phyloP scores from a whole-genome alignment of 2,113 vertebrate genomes.

The Tylochromis polylepis region DNA sequence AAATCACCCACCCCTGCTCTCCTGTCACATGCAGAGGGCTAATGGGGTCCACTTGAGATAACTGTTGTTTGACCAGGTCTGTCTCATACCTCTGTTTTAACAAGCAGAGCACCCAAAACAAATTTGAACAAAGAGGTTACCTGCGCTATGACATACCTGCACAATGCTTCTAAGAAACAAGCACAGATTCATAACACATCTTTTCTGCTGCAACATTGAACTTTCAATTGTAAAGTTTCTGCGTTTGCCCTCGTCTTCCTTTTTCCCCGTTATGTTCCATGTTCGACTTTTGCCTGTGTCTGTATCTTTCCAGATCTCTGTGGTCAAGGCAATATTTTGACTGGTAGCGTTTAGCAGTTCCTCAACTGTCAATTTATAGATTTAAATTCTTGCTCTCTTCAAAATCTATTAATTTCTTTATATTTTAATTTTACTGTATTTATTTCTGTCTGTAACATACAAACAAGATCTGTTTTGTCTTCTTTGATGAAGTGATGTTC shows the following conservation, averaged over 20 bases:
- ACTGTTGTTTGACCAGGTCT: slow-evolving; percentile 63
- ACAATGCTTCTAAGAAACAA: not conserved
- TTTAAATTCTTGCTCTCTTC: not conserved
- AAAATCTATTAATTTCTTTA: not conserved
- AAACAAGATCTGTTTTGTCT: not conserved
- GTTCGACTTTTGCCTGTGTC: fast-evolving
- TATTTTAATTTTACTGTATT: not conserved
- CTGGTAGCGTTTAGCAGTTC: not conserved
- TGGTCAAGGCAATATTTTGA: no score
- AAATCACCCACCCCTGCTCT: not conserved
- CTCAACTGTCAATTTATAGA: not conserved
- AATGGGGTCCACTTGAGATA: slow-evolving; percentile 69
- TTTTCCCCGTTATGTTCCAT: not conserved
- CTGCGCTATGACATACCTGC: not conserved
- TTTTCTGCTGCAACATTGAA: not conserved
- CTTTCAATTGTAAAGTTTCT: not conserved
- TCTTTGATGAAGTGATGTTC: not conserved
- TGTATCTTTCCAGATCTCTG: not conserved
- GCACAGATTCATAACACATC: not conserved
- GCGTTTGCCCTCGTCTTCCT: not conserved
- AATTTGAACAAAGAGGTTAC: not conserved
- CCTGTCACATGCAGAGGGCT: slow-evolving; percentile 45
- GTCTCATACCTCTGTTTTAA: slow-evolving; percentile 50
- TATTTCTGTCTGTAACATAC: not conserved
- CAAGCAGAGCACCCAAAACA: slow-evolving; percentile 50